These are phyloP conservation scores for Sphinx pinastri DNA, from an alignment of 2,888 invertebrate genomes.

Conservation along the genomic window DNA sequence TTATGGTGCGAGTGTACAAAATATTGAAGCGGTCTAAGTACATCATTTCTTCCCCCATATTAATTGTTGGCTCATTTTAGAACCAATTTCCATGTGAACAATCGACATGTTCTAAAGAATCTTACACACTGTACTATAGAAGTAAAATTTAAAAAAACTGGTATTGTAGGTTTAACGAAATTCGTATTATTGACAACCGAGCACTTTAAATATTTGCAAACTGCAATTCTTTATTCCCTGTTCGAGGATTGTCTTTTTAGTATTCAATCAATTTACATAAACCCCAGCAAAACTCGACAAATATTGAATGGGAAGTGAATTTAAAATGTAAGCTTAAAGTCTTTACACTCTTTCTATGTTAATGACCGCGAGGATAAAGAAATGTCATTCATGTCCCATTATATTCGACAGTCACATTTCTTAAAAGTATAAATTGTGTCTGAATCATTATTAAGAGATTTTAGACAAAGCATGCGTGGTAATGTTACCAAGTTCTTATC, in stretches of 20 bases:
- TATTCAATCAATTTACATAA: slow-evolving; percentile 19
- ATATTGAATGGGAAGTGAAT: slow-evolving; percentile 16
- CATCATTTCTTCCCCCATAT: no score
- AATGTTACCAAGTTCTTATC: no score
- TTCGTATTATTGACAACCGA: background rate
- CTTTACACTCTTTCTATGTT: background rate
- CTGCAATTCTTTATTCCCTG: background rate
- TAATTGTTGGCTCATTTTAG: background rate
- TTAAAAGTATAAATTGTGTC: background rate
- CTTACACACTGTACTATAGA: no score
- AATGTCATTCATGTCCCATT: background rate
- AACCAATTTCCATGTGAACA: background rate
- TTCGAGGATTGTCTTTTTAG: slow-evolving; percentile 6
- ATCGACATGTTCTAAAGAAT: no score
- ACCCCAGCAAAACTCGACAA: background rate
- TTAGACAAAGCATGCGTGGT: no score
- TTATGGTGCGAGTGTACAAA: no score
- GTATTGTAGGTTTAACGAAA: background rate
- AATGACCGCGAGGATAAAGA: background rate
- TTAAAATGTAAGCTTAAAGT: background rate
- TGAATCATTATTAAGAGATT: no score
- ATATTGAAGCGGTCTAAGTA: no score
- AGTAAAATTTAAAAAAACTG: background rate
- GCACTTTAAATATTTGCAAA: slow-evolving; percentile 1
- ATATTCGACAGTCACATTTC: background rate